Conservation (phyloP, 2,888 invertebrate species). For the Athetis lepigone region DNA sequence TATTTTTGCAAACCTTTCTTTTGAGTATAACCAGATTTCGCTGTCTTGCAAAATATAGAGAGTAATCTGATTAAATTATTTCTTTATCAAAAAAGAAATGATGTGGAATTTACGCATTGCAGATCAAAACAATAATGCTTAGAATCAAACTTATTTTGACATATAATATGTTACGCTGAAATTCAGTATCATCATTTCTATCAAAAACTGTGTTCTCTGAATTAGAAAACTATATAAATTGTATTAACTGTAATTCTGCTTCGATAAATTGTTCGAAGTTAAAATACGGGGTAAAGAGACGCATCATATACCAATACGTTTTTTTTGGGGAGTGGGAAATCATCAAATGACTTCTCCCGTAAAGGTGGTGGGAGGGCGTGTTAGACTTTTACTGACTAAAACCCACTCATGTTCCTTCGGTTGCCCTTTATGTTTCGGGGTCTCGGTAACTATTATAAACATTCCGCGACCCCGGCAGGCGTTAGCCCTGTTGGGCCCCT, state of each 20-base stretch:
- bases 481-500: no score
- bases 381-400: no score
- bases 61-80: not conserved
- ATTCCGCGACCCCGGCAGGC: no score
- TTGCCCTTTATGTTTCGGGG: no score
- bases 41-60: not conserved
- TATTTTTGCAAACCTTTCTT: not conserved
- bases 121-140: not conserved
- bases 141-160: not conserved
- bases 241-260: not conserved
- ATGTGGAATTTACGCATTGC: not conserved
- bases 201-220: not conserved
- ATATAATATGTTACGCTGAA: not conserved
- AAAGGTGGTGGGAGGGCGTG: no score
- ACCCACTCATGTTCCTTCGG: no score
- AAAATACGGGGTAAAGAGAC: not conserved
- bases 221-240: not conserved
- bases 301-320: not conserved
- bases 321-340: no score
- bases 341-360: no score
- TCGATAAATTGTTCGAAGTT: not conserved
- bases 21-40: not conserved
- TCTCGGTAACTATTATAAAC: no score
- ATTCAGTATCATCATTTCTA: slow-evolving; percentile 2
- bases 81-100: not conserved